phyloP scores from a whole-genome alignment of 1,140 invertebrate species.

The Asbolus verrucosus region DNA sequence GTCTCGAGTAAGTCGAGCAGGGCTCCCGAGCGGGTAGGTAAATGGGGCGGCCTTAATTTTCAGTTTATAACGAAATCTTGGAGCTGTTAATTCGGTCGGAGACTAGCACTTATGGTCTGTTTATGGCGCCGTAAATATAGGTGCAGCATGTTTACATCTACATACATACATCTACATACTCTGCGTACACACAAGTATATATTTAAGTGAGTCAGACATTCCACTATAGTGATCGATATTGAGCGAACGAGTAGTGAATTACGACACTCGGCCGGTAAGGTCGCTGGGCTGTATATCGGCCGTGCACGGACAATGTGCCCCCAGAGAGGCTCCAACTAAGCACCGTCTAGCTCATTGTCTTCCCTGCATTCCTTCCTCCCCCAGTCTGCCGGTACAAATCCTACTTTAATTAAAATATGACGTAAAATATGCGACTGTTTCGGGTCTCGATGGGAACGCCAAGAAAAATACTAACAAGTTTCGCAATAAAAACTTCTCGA shows the following conservation, averaged over 20 bases:
- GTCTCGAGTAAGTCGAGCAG: too few relatives aligned
- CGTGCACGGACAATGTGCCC: slow-evolving; percentile 46
- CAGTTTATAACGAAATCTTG: background rate
- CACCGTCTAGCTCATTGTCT: slow-evolving; percentile 48
- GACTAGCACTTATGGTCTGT: too few relatives aligned
- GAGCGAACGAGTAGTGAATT: slow-evolving; percentile 41
- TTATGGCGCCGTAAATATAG: slow-evolving; percentile 3
- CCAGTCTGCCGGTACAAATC: slow-evolving; percentile 44
- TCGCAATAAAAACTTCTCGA: slow-evolving; percentile 30
- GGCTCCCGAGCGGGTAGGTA: too few relatives aligned
- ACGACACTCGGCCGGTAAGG: slow-evolving; percentile 43
- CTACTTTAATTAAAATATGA: slow-evolving; percentile 54
- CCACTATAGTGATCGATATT: slow-evolving; percentile 50
- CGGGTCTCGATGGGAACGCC: background rate
- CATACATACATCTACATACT: background rate
- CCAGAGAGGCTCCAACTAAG: slow-evolving; percentile 41
- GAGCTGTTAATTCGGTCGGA: background rate
- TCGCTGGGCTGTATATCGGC: slow-evolving; percentile 45
- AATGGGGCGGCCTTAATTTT: too few relatives aligned
- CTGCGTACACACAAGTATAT: slow-evolving; percentile 40
- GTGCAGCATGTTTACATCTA: slow-evolving; percentile 10
- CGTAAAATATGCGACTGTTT: slow-evolving; percentile 50
- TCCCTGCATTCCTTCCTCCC: slow-evolving; percentile 40
- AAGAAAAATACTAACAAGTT: slow-evolving; percentile 38
- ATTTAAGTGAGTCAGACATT: slow-evolving; percentile 48